Base-by-base conservation (phyloP, 2,888 invertebrate genomes). In the Amiota communis region DNA sequence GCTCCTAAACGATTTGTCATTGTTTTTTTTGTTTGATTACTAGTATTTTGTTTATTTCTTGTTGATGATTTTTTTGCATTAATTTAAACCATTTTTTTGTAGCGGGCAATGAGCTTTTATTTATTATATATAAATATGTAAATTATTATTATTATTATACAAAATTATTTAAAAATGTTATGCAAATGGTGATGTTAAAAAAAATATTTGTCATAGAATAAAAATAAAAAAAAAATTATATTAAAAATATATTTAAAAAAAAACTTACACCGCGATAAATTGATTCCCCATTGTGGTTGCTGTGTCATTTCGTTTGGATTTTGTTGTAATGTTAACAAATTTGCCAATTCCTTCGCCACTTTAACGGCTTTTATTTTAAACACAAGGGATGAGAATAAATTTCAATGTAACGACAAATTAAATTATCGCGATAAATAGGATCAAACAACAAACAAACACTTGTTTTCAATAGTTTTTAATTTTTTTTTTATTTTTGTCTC, bases 271-370 rank as follows among this genome's bases (percentile, higher is more conserved):
- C 81, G 85, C 71, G 88, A 87, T 64, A 88, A 75, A 79, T 69
- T 84, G 76, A 88, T 76, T 78, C 88, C 88, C 88, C 88, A 88
- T 82, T 82, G 82, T 72, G 88, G 88, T 78, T 88, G 88, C 78
- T 84, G 85, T 77, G 87, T 85, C 88, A 89, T 88, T 80, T 79
- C 80, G 76, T 71, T 65, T 46, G 69, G 70, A 49, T 80, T 82
- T 48, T 74, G 76, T 75, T 80, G 84, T 61, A 75, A 70, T 13
- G 83, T 83, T 75, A 83, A 76, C 73, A 83, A 74, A 46, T 77
- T 86, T 23, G 75, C 70, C 72, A 81, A 72, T 80, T 86, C 86
- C 69, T 78, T 82, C 81, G 83, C 83, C 86, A 85, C 79, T 80
- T 70, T 77, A 76, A 75, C 77, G 65, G 74, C 70, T 75, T n/a